Evolutionary conservation across 2,113 vertebrate species (phyloP), one percentile per base, ranked within the genome.

Genomic region (Balaenoptera acutorostrata): DNA sequence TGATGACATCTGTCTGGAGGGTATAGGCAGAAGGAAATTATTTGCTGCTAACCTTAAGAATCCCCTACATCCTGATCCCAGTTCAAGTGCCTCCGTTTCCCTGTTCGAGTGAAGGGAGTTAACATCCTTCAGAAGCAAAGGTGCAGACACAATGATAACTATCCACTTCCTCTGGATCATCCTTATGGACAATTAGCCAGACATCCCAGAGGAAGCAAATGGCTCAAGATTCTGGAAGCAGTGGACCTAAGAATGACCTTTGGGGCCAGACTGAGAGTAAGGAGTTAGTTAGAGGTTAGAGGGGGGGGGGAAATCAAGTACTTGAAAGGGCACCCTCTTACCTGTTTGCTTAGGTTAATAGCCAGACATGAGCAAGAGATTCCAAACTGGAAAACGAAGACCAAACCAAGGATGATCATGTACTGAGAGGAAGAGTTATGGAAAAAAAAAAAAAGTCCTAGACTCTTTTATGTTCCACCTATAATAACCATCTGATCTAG

Each of bases 281-380:
- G 23, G 18, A 44, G 6, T 5, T 63, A 27, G 8, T 5, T 68
- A 27, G 8, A 96, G 1, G 49, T 3, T n/a, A 49, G 41, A 9
- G 63, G 36, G 18, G 5, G 46, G 6, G 0, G 2, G 36, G 36
- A 11, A 72, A 11, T 5, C 15, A 69, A 29, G 39, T 46, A 69
- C 7, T 21, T 89, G 6, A 81, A 68, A 86, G 6, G 55, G 23
- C 18, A 69, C 44, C 10, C 3, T 25, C 96, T 98, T 97, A 99
- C 99, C 99, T 99, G 99, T 96, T 99, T 99, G 57, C 93, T 98
- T 41, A 97, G 97, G 97, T 99, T 99, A 98, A 99, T 99, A 2
- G 99, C 99, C 98, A 99, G 83, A 83, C 99, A 99, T 36, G 99
- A 99, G 92, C 99, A 99, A 55, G 99, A 99, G 86, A 99, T 98